Conservation (phyloP, 2,113 vertebrate species). For the Urocolius indicus region DNA sequence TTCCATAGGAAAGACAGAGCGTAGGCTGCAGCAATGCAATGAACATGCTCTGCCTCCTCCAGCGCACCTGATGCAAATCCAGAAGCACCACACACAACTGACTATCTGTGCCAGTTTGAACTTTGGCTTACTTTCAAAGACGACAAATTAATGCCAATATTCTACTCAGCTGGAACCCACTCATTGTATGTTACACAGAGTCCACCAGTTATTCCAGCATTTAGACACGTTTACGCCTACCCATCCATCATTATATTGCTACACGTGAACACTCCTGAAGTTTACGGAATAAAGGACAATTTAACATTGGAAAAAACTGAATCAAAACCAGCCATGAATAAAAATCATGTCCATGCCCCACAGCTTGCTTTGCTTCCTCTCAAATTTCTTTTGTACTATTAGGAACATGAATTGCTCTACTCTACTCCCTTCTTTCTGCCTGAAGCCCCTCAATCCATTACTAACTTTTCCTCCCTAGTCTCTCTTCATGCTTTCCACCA, state of each 20-base stretch:
- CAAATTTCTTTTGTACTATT: neutral
- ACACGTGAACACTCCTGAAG: neutral
- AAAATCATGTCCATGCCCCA: neutral
- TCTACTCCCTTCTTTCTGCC: neutral
- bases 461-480: neutral
- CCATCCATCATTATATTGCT: neutral
- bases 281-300: neutral
- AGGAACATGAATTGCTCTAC: neutral
- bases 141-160: neutral
- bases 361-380: neutral
- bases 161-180: neutral
- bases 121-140: neutral
- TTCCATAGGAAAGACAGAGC: neutral
- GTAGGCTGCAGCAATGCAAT: neutral
- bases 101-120: neutral
- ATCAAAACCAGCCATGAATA: neutral
- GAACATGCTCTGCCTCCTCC: neutral
- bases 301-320: neutral
- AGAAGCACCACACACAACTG: neutral
- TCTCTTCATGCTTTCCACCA: neutral
- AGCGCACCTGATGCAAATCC: neutral
- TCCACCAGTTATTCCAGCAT: slow-evolving; percentile 13
- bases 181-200: neutral
- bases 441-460: neutral
- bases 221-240: neutral